phyloP scores from a whole-genome alignment of 2,113 vertebrate genomes.

The Lagenorhynchus albirostris region DNA sequence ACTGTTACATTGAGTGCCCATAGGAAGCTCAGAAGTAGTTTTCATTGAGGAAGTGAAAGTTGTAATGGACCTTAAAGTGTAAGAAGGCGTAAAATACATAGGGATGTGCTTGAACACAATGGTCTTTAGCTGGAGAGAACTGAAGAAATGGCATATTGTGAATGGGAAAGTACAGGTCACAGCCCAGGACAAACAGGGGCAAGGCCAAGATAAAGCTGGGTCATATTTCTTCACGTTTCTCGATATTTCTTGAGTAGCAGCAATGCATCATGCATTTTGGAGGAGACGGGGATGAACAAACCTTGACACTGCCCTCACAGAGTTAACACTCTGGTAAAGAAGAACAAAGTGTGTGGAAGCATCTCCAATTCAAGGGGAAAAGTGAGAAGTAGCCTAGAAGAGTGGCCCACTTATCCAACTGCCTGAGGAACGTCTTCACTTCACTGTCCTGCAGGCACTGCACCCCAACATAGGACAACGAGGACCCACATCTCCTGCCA shows the following conservation, averaged over 20 bases:
- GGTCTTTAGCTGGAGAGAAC: not conserved
- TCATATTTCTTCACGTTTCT: not conserved
- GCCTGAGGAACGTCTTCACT: not conserved
- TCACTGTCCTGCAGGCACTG: not conserved
- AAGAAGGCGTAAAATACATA: not conserved
- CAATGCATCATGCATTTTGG: not conserved
- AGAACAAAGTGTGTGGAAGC: not conserved
- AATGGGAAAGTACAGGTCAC: not conserved
- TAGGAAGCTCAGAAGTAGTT: not conserved
- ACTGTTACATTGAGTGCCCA: not conserved
- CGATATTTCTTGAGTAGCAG: too few species aligned
- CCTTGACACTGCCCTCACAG: not conserved
- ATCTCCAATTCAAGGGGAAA: not conserved
- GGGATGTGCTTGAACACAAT: not conserved
- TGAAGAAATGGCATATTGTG: not conserved
- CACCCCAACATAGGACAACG: accelerated
- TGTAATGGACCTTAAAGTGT: accelerated
- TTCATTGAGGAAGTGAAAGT: not conserved
- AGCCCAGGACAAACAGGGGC: not conserved
- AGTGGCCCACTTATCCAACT: accelerated
- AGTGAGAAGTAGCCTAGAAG: not conserved
- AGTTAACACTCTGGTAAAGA: not conserved
- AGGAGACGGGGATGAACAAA: not conserved
- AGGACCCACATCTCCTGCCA: not conserved
- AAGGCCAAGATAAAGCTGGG: not conserved